Conservation (phyloP, 2,113 vertebrate species). For the Hipposideros armiger region DNA sequence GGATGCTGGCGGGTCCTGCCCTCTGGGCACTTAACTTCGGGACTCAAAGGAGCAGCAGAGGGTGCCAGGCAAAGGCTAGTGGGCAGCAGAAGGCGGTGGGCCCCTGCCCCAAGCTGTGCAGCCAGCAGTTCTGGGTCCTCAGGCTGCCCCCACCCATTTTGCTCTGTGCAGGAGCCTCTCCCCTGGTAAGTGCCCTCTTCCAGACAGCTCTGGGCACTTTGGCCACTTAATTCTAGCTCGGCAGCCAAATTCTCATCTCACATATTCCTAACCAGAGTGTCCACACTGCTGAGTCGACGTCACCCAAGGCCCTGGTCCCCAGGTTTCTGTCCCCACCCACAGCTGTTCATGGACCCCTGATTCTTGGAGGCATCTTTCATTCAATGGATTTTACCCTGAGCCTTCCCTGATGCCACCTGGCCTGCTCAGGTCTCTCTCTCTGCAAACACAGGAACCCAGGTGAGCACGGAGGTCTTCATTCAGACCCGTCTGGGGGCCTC, state of each 20-base stretch:
- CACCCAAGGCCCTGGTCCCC: neutral
- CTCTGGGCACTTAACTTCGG: neutral
- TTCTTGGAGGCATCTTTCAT: neutral
- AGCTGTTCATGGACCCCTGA: neutral
- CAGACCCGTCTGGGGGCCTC: neutral
- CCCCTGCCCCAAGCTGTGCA: accelerated
- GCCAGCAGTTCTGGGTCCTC: neutral
- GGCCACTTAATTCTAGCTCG: neutral
- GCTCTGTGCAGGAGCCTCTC: neutral
- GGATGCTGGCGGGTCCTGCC: neutral
- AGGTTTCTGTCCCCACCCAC: neutral
- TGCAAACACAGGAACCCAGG: neutral
- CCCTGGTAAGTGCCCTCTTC: neutral
- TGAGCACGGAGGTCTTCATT: accelerated
- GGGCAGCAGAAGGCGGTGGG: neutral
- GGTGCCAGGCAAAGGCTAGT: too few species aligned
- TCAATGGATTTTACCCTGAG: neutral
- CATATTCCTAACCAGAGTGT: accelerated
- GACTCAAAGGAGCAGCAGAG: neutral
- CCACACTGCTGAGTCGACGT: accelerated
- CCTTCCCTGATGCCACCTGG: neutral
- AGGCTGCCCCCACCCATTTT: too few species aligned
- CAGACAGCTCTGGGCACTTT: neutral
- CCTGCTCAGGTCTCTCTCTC: too few species aligned
- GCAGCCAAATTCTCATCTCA: neutral